Percentiles rank a stretch among this genome's conserved stretches.
These are phyloP conservation scores for Drosophila infuscata DNA, from an alignment of 2,888 invertebrate genomes.

Conservation along the genomic window DNA sequence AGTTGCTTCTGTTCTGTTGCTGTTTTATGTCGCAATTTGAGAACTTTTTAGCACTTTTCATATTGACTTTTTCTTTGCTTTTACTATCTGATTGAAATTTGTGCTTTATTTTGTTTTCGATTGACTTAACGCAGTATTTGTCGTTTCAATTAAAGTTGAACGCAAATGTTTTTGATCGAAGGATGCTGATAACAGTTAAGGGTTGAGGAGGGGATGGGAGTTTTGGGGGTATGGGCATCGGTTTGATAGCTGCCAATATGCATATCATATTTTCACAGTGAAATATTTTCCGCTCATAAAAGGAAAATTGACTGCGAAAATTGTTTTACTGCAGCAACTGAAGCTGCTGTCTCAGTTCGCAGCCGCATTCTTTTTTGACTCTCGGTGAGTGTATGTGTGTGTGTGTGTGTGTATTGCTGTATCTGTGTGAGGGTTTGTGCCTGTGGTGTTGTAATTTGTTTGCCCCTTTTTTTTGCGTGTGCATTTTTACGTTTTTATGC, in stretches of 20 bases:
- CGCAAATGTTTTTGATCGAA: background rate
- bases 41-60: constrained; percentile 34
- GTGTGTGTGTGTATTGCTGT: constrained; percentile 8
- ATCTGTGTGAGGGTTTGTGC: constrained; percentile 5
- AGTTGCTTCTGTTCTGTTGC: constrained; percentile 5
- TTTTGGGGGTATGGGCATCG: background rate
- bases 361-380: background rate
- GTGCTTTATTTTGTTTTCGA: constrained; percentile 27
- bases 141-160: constrained; percentile 36
- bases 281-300: constrained; percentile 79
- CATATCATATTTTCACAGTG: constrained; percentile 72
- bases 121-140: constrained; percentile 36
- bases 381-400: constrained; percentile 2
- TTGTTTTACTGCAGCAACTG: constrained; percentile 74
- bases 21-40: constrained; percentile 39
- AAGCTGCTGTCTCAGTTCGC: constrained; percentile 45
- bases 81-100: constrained; percentile 41
- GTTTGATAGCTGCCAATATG: constrained; percentile 64
- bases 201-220: background rate
- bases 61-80: constrained; percentile 9
- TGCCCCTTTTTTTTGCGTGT: constrained; percentile 62
- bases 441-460: constrained; percentile 68
- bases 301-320: constrained; percentile 82
- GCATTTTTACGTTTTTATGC: constrained; percentile 79
- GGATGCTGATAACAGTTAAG: background rate